Conservation (phyloP, 2,113 vertebrate species). For the Menura novaehollandiae region DNA sequence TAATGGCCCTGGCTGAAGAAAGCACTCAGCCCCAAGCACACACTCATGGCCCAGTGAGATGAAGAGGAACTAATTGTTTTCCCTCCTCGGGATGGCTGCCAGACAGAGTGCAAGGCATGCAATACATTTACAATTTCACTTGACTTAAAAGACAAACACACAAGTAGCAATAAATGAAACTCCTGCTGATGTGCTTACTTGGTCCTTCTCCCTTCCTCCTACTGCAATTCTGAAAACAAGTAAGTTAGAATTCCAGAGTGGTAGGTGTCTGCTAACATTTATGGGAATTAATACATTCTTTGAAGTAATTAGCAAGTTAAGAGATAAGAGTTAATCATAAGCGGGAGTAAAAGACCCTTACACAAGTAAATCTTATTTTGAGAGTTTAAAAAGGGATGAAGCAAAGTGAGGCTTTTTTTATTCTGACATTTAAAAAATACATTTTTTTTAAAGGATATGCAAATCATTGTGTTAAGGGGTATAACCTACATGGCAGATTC, state of each 20-base stretch:
- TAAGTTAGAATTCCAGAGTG: neutral
- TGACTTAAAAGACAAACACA: neutral
- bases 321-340: neutral
- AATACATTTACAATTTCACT: neutral
- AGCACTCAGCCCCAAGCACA: neutral
- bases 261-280: neutral
- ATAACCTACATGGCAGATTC: neutral
- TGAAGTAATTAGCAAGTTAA: neutral
- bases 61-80: constrained; percentile 24
- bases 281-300: neutral
- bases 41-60: neutral
- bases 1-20: neutral
- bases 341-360: neutral
- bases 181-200: neutral
- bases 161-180: neutral
- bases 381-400: neutral
- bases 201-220: neutral
- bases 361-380: neutral
- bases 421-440: neutral
- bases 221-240: neutral
- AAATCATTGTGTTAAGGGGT: neutral
- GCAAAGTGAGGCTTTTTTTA: neutral
- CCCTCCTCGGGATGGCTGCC: neutral
- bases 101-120: neutral
- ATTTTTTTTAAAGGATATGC: neutral